phyloP scores from a whole-genome alignment of 1,140 invertebrate genomes.

The Latrodectus geometricus region DNA sequence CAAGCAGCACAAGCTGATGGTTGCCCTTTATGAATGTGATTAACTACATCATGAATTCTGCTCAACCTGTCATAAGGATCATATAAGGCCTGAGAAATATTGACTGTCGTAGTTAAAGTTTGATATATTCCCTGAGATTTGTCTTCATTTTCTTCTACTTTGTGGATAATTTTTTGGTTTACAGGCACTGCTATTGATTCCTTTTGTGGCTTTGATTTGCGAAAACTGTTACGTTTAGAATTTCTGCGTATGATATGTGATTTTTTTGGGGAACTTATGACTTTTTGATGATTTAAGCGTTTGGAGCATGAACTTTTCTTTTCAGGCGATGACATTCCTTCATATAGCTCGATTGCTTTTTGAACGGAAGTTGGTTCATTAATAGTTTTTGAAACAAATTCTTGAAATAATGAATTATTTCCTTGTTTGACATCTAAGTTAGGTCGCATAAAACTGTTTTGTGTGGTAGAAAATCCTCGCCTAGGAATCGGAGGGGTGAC shows the following conservation, averaged over 20 bases:
- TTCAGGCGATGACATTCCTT: conserved; percentile 39
- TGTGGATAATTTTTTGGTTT: not conserved
- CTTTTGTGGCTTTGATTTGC: conserved; percentile 14
- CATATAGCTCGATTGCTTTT: conserved; percentile 39
- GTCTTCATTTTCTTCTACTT: not conserved
- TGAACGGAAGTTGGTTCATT: not conserved
- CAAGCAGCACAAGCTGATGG: conserved; percentile 43
- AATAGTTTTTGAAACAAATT: no score
- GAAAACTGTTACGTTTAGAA: conserved; percentile 24
- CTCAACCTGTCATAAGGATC: conserved; percentile 47
- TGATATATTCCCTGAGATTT: not conserved
- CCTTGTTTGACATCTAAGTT: not conserved
- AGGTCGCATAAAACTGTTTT: not conserved
- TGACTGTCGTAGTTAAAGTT: conserved; percentile 6
- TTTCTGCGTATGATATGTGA: not conserved
- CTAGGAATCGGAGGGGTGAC: conserved; percentile 20
- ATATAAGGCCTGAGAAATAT: not conserved
- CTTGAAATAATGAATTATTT: no score
- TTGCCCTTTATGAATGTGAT: conserved; percentile 32
- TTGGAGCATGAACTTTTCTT: not conserved
- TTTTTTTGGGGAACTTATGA: not conserved
- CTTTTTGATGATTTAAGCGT: not conserved
- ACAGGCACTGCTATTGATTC: not conserved
- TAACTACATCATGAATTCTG: conserved; percentile 32
- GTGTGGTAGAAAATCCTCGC: conserved; percentile 16